Base-by-base conservation (phyloP, 2,797 vertebrate genomes). In the Taenioides sp. region DNA sequence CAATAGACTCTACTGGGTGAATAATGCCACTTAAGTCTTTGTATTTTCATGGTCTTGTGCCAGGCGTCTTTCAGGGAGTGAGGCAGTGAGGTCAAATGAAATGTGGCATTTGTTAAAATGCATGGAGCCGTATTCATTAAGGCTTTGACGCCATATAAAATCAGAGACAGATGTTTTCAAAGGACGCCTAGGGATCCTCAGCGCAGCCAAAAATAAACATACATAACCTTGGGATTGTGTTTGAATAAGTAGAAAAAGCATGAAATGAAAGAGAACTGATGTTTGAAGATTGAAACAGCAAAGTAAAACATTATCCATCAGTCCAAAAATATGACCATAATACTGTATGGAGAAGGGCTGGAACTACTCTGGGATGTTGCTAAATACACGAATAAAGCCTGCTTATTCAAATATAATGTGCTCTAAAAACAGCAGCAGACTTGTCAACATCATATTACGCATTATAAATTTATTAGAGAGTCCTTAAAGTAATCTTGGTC, bases 111-210 rank as follows among this genome's bases (percentile, higher is more conserved):
- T 88, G 75, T 89, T 89, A 80, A 85, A 76, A 84, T 87, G 77
- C 86, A 76, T 67, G 84, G 86, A 91, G 92, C 79, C 87, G 7
- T 80, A 65, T 91, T 93, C 89, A 93, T 93, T 93, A 90, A 81
- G 82, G 27, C 83, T 80, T 90, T 89, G 93, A 94, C 92, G 92
- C 92, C 93, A 87, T 71, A 76, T 83, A 49, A 92, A 94, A 94
- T 92, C 83, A 87, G 79, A 84, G 89, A 78, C 94, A 94, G 94
- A 94, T 94, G 93, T 94, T 91, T 90, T 87, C 76, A 85, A 83
- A 84, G 70, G 67, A 84, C 73, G 78, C 73, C 84, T 79, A 61
- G 69, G 50, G 72, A 86, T 88, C 74, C 77, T 80, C 9, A 72
- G 67, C 79, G 75, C 76, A 87, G 75, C 74, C 83, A 74, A 70